These are phyloP conservation scores for Linepithema humile DNA, from an alignment of 1,140 invertebrate genomes.

Conservation along the genomic window DNA sequence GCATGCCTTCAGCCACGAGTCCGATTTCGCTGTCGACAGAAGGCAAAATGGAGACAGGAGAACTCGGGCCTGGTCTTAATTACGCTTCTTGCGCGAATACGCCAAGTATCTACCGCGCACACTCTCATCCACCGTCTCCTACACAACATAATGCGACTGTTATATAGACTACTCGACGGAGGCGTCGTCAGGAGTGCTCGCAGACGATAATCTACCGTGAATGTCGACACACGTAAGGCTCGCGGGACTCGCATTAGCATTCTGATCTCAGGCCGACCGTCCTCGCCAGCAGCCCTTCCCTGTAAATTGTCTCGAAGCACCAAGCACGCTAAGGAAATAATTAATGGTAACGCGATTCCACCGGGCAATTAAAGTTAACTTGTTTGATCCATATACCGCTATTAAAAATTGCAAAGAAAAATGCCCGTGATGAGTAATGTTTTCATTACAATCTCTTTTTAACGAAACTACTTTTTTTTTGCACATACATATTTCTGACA, in stretches of 20 bases:
- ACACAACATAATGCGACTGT: conserved; percentile 69
- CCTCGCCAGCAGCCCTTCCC: conserved; percentile 34
- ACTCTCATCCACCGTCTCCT: conserved; percentile 13
- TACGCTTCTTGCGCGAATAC: conserved; percentile 72
- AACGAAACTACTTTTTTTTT: background rate
- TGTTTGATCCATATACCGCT: background rate
- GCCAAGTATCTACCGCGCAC: conserved; percentile 38
- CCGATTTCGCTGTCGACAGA: conserved; percentile 55
- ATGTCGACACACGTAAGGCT: conserved; percentile 42
- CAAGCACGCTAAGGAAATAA: conserved; percentile 56
- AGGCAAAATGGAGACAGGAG: conserved; percentile 55
- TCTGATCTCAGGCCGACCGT: conserved; percentile 18
- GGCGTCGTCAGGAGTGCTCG: conserved; percentile 39
- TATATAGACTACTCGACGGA: conserved; percentile 56
- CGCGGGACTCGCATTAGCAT: conserved; percentile 52
- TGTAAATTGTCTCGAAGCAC: conserved; percentile 24
- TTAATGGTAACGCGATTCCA: conserved; percentile 61
- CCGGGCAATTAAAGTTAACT: conserved; percentile 18
- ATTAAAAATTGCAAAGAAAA: background rate
- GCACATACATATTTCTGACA: background rate
- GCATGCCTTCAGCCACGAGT: conserved; percentile 37
- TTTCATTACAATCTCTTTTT: background rate
- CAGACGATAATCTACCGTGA: conserved; percentile 60
- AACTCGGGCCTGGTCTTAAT: conserved; percentile 70
- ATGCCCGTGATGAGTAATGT: background rate